Evolutionary conservation across 2,113 vertebrate species (phyloP), one percentile per base, ranked within the genome.

Genomic region (Dromiciops gliroides): DNA sequence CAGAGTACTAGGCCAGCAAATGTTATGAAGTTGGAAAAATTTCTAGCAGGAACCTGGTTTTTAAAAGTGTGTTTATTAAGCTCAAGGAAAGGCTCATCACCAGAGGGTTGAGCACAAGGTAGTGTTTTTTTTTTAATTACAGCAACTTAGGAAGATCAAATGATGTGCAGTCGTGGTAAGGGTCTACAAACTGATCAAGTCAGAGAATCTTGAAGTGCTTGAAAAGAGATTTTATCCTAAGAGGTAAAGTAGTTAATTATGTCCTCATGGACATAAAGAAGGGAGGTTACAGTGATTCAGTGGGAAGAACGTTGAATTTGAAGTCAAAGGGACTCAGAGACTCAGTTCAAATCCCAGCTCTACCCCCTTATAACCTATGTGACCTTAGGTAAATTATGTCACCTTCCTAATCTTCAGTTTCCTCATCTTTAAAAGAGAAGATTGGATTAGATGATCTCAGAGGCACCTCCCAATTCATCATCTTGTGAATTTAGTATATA

Each of bases 401-500:
- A 83, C 67, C n/a, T 44, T 44, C n/a, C 37, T 19, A 83, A 83
- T 19, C 16, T 83, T 44, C 37, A 44, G 1, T 44, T 83, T 83
- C n/a, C 19, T 83, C 19, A 44, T 44, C 37, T 23, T 83, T 44
- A 83, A 83, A 44, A 14, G 37, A 75, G 19, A 83, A 83, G 67
- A 83, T 44, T 23, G n/a, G 67, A 83, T 83, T 44, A 83, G 7
- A 44, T 83, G 19, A 83, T 83, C 67, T 83, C 16, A 44, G 67
- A 44, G 67, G 6, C 44, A 16, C 67, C 37, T 83, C 23, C 5
- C 60, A 75, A 75, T 5, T 37, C 37, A 26, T 56, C 2, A 56
- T 56, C 10, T 12, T 67, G 12, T 31, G 56, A 67, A 9, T 16
- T 83, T 93, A 97, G 95, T 94, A 93, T 94, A 93, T 94, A 95